phyloP scores from a whole-genome alignment of 53 echinoderm and acorn worm genomes.

The Henricia sp. region DNA sequence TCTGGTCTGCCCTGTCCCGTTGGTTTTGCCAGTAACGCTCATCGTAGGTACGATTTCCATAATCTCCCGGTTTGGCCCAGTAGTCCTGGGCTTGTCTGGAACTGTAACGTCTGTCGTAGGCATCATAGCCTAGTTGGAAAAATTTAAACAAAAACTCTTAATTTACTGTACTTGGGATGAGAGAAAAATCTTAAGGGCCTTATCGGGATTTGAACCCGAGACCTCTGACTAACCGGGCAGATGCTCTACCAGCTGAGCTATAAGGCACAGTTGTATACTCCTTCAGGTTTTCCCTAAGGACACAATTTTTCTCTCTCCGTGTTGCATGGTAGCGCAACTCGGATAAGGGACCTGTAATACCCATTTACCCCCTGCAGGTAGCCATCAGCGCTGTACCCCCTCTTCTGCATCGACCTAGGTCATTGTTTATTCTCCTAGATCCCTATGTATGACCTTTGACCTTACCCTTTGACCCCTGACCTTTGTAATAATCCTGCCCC shows the following conservation, averaged over 20 bases:
- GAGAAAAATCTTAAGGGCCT: no score
- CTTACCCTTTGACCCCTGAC: constrained; percentile 26
- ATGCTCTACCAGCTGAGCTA: no score
- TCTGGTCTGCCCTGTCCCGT: constrained; percentile 12
- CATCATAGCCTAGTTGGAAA: constrained; percentile 64
- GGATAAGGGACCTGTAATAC: no score
- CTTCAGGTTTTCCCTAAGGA: no score
- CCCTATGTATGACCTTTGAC: constrained; percentile 43
- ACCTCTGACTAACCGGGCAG: no score
- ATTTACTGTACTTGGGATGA: no score
- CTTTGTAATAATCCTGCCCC: constrained; percentile 43
- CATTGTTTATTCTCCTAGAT: constrained; percentile 44
- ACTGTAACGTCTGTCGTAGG: constrained; percentile 66
- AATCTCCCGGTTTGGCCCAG: constrained; percentile 42
- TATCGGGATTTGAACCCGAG: no score
- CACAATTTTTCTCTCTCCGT: no score
- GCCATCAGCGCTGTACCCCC: constrained; percentile 46
- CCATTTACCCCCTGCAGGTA: constrained; percentile 61
- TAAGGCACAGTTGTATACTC: no score
- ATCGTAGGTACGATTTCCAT: constrained; percentile 62
- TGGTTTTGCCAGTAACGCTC: constrained; percentile 58
- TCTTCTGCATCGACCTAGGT: constrained; percentile 46
- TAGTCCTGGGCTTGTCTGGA: constrained; percentile 19
- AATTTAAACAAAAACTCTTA: background rate
- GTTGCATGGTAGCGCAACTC: background rate